Base-by-base conservation (phyloP, 2,888 invertebrate genomes). In the Endomychus coccineus region DNA sequence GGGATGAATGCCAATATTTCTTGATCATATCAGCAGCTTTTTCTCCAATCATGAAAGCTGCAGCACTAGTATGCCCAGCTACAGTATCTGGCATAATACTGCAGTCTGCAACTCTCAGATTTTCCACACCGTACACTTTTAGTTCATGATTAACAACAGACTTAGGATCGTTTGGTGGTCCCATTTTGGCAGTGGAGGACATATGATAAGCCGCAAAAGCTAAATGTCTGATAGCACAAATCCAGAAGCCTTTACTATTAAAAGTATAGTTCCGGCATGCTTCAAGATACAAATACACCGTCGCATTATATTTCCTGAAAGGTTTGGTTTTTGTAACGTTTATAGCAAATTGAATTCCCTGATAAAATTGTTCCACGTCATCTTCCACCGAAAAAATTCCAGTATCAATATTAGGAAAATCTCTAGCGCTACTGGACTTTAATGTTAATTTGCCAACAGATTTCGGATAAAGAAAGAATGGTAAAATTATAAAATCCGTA, bases 311-410 rank as follows among this genome's bases (percentile, higher is more conserved):
- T n/a, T 63, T 64, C 52, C 73, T 71, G 59, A 83, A 75, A 0
- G 78, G 71, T 3, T 71, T 67, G 2, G 78, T 77, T 11, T 56
- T 33, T 4, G 43, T 13, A n/a, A 57, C 32, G 4, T 44, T 35
- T 5, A 48, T 9, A 6, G 45, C 27, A 10, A 30, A 40, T 9
- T 75, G 66, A 4, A 80, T 70, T 1, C 77, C 74, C n/a, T 71
- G 68, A 1, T 80, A 68, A 5, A 80, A 62, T 1, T 74, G 77
- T 50, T 87, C 86, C 1, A 75, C 61, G 9, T 83, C 82, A 33
- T 67, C 59, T 1, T 61, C 49, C 10, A 77, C 69, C 1, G 66
- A 55, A 16, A 83, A 69, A 56, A 81, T 83, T 51, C 80, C 78
- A 2, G 78, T 67, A 49, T 74, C 66, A 28, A 83, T 75, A 13